phyloP scores from a whole-genome alignment of 2,888 invertebrate genomes.

The Tenthredo distinguenda region DNA sequence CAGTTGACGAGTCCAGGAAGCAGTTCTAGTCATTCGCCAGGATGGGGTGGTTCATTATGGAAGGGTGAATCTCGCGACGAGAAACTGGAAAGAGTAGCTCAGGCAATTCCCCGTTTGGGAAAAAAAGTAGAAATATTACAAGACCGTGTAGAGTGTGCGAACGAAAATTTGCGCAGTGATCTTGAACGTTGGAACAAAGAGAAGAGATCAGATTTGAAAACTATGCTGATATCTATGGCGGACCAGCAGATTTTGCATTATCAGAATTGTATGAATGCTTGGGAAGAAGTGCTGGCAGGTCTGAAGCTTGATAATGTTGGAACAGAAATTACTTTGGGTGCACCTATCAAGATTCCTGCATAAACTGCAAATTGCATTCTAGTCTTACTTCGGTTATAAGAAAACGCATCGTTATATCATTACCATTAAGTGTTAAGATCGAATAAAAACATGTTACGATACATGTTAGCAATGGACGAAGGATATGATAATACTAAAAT shows the following conservation, averaged over 20 bases:
- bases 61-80: constrained; percentile 82
- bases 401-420: constrained; percentile 35
- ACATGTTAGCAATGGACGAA: constrained; percentile 41
- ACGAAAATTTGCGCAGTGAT: constrained; percentile 85
- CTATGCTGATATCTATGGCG: constrained; percentile 82
- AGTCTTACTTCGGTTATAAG: constrained; percentile 31
- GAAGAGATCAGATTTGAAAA: constrained; percentile 83
- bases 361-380: constrained; percentile 52
- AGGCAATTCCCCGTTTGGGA: constrained; percentile 79
- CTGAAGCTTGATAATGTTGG: constrained; percentile 70
- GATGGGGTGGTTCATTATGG: constrained; percentile 80
- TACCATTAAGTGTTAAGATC: constrained; percentile 24
- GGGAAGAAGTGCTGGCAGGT: constrained; percentile 79
- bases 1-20: constrained; percentile 67
- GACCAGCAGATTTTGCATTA: constrained; percentile 84
- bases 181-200: constrained; percentile 84
- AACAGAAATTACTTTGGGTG: constrained; percentile 63
- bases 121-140: constrained; percentile 80
- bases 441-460: constrained; percentile 20
- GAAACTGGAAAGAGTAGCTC: constrained; percentile 77
- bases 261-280: constrained; percentile 81
- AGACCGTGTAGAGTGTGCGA: constrained; percentile 85
- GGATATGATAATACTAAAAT: constrained; percentile 24
- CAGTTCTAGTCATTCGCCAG: constrained; percentile 66
- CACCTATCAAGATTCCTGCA: constrained; percentile 58